These are phyloP conservation scores for Emys orbicularis DNA, from an alignment of 2,797 vertebrate species.

Conservation along the genomic window DNA sequence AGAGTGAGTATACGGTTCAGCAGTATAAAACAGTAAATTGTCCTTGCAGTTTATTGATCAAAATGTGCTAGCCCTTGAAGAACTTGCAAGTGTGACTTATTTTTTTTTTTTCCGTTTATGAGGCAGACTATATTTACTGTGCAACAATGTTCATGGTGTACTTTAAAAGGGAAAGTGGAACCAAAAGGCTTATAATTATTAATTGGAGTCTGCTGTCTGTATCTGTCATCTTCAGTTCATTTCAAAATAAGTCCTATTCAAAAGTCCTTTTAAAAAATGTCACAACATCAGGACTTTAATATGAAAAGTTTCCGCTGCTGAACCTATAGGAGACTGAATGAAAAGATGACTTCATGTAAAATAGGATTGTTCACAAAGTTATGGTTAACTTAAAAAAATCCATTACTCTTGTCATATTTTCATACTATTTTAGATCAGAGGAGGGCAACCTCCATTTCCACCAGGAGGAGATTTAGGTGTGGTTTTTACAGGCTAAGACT, in stretches of 20 bases:
- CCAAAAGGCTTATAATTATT: slow-evolving; percentile 58
- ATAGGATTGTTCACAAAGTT: neutral
- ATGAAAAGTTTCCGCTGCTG: neutral
- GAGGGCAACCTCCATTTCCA: neutral
- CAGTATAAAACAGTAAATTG: slow-evolving; percentile 63
- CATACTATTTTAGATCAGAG: neutral
- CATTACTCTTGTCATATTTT: neutral
- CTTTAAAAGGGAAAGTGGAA: slow-evolving; percentile 54
- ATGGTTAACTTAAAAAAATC: neutral
- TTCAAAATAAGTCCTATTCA: slow-evolving; percentile 68
- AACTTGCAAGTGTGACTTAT: slow-evolving; percentile 49
- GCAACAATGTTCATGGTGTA: slow-evolving; percentile 6
- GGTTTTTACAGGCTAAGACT: neutral
- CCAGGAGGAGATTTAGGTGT: neutral
- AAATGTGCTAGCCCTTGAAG: slow-evolving; percentile 55
- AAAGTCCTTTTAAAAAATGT: slow-evolving; percentile 73
- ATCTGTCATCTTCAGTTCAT: slow-evolving; percentile 65
- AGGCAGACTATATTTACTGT: slow-evolving; percentile 42
- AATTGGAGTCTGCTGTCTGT: slow-evolving; percentile 45
- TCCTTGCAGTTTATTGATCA: slow-evolving; percentile 67
- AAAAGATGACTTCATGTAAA: neutral
- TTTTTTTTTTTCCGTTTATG: neutral
- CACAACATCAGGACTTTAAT: slow-evolving; percentile 19
- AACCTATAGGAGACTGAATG: neutral
- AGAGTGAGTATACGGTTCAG: slow-evolving; percentile 41